Percentiles rank a stretch among this genome's conserved stretches.
Evolutionary conservation across 2,797 vertebrate species (phyloP).

Genomic region (Danio jaintianensis): DNA sequence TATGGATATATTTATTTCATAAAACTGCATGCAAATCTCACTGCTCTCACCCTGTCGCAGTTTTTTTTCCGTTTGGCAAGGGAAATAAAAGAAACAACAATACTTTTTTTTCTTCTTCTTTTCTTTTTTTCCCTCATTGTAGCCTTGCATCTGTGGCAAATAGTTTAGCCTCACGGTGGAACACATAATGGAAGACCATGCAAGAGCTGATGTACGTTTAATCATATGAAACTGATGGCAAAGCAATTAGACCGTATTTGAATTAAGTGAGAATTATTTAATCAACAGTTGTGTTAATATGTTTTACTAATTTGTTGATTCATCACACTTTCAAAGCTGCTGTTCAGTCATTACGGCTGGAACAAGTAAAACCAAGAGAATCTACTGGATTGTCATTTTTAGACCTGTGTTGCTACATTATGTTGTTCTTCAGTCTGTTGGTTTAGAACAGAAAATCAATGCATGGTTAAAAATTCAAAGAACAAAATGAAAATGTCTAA

Average conservation of each 20-base stretch:
- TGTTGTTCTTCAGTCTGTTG: too few relatives aligned
- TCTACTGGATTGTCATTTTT: conserved; percentile 4
- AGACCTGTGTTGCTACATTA: too few relatives aligned
- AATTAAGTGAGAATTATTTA: neutral
- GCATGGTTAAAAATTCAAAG: neutral
- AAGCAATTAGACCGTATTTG: neutral
- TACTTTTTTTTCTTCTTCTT: neutral
- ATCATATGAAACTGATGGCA: neutral
- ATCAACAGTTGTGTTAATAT: conserved; percentile 8
- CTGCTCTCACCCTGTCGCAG: neutral
- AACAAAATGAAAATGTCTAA: neutral
- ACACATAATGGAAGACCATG: neutral
- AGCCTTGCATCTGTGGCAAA: neutral
- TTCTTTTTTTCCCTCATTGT: neutral
- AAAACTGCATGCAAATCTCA: neutral
- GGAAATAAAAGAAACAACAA: conserved; percentile 7
- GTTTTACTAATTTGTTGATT: neutral
- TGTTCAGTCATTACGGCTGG: conserved; percentile 19
- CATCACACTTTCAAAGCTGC: conserved; percentile 5
- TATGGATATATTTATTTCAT: conserved; percentile 33
- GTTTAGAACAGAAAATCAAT: neutral
- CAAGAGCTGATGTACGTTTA: neutral
- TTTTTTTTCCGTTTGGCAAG: neutral
- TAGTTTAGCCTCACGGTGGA: neutral
- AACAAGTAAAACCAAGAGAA: conserved; percentile 16